Base-by-base conservation (phyloP, 2,797 vertebrate species). In the Tarsius wallacei region DNA sequence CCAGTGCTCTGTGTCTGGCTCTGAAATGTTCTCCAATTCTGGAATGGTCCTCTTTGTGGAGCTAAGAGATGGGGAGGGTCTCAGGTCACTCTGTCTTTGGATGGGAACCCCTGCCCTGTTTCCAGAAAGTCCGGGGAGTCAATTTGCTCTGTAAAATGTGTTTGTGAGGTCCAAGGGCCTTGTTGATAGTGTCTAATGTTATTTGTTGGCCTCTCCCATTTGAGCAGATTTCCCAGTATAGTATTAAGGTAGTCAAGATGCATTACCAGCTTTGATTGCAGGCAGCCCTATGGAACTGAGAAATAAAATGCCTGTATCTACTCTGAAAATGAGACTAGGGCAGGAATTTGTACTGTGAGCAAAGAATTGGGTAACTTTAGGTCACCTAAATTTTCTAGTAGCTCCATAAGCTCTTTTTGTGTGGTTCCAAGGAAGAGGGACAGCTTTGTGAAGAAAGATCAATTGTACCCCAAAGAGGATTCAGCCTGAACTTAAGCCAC, bases 231-330 rank as follows among this genome's bases (percentile, higher is more conserved):
- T 77, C 66, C 76, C 66, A 16, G 59, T 83, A 84, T 57, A 61
- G 31, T 63, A 31, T 42, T 64, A 53, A 53, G 6, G 7, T 86
- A 19, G 59, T 90, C 26, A 19, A 42, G 61, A 78, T 42, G 66
- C 17, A n/a, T 63, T n/a, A 26, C 51, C 47, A 36, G 47, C 24
- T 66, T 68, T 87, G 91, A 83, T 21, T 66, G 85, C 5, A 22
- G 81, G 19, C 51, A 90, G 26, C 24, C 71, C 57, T 42, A 15
- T 61, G 17, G n/a, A 63, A 95, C n/a, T 31, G 21, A 91, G 63
- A 97, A 87, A 87, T 51, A 74, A 81, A 83, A 83, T 42, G 33
- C 82, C 93, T 55, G 22, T 53, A 22, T 87, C 82, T 95, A 31
- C 68, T 86, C 68, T 88, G 71, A 90, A 83, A 80, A 42, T 66